These are phyloP conservation scores for Asbolus verrucosus DNA, from an alignment of 1,140 invertebrate species.

Conservation along the genomic window DNA sequence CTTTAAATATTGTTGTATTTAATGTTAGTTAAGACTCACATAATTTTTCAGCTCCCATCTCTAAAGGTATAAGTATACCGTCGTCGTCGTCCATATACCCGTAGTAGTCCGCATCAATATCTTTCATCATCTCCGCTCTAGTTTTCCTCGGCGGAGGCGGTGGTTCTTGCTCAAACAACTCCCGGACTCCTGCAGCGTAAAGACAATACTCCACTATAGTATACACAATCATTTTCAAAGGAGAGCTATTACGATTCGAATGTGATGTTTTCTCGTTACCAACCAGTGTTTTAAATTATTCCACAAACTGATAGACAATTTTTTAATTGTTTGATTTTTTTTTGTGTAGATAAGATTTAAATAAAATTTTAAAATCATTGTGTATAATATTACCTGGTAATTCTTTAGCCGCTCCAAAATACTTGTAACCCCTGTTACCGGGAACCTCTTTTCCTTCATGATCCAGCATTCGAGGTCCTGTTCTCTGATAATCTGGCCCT, in stretches of 20 bases:
- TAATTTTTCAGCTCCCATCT: slow-evolving; percentile 83
- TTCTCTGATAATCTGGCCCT: slow-evolving; percentile 93
- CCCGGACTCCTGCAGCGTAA: slow-evolving; percentile 82
- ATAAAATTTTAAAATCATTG: slow-evolving; percentile 43
- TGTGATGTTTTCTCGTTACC: slow-evolving; percentile 42
- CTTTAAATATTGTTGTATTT: neutral
- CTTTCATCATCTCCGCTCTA: slow-evolving; percentile 95
- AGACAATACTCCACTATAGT: slow-evolving; percentile 39
- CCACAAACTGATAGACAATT: slow-evolving; percentile 1
- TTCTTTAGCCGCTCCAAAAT: slow-evolving; percentile 99
- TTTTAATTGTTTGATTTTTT: slow-evolving; percentile 36
- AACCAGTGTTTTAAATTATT: slow-evolving; percentile 26
- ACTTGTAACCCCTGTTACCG: slow-evolving; percentile 98
- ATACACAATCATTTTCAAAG: slow-evolving; percentile 10
- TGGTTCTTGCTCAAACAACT: slow-evolving; percentile 97
- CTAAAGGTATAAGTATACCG: slow-evolving; percentile 91
- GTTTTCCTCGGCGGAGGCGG: slow-evolving; percentile 90
- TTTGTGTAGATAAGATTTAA: slow-evolving; percentile 45
- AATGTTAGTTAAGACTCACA: slow-evolving; percentile 61
- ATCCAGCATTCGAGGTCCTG: slow-evolving; percentile 95
- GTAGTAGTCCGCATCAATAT: slow-evolving; percentile 99
- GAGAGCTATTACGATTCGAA: slow-evolving; percentile 24
- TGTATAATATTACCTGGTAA: no score
- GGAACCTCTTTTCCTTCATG: slow-evolving; percentile 97
- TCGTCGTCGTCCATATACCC: slow-evolving; percentile 99